phyloP scores from a whole-genome alignment of 2,797 vertebrate species.

The Mormyrus hasselquistii region DNA sequence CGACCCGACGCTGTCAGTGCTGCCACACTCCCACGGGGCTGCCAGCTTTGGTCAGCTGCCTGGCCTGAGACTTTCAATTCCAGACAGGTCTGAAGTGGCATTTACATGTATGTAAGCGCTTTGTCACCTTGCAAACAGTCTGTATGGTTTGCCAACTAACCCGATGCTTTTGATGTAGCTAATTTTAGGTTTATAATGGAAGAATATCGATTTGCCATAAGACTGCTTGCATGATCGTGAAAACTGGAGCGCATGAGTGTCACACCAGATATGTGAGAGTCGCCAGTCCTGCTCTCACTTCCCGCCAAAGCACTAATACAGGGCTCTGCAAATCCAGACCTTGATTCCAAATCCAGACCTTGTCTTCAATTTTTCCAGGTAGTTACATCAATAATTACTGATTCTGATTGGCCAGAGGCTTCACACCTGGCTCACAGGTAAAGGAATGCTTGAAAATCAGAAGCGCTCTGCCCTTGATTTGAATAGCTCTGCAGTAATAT shows the following conservation, averaged over 20 bases:
- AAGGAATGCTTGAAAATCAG: background rate
- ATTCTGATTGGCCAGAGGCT: background rate
- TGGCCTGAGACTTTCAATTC: background rate
- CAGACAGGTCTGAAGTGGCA: background rate
- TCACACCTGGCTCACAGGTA: background rate
- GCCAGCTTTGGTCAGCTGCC: background rate
- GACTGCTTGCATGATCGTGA: background rate
- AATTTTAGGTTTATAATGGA: background rate
- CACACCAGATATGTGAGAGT: background rate
- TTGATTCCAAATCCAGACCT: background rate
- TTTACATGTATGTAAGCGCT: background rate
- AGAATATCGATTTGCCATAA: background rate
- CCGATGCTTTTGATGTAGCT: background rate
- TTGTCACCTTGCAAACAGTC: background rate
- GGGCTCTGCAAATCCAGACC: background rate
- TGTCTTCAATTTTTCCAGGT: background rate
- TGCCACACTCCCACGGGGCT: background rate
- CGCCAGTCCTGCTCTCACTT: background rate
- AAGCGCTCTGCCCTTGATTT: background rate
- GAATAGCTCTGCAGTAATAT: background rate
- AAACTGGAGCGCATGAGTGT: background rate
- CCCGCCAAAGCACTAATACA: background rate
- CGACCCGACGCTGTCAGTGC: background rate
- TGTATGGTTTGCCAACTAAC: background rate
- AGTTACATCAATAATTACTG: background rate